phyloP scores from a whole-genome alignment of 2,797 vertebrate genomes.

The Poeciliopsis presidionis region DNA sequence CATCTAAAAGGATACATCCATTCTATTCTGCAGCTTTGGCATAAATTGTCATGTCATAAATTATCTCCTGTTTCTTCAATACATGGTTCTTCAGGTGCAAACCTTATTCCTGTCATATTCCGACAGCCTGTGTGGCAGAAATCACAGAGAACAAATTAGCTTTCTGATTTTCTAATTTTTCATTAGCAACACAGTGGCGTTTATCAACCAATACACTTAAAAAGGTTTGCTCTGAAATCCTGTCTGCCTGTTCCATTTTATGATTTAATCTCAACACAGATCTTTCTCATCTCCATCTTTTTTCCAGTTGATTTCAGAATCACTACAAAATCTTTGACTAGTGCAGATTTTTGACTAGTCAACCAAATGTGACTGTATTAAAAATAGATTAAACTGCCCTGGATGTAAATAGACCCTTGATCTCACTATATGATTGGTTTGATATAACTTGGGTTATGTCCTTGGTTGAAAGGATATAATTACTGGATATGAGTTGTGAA shows the following conservation, averaged over 20 bases:
- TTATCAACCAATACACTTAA: slow-evolving; percentile 42
- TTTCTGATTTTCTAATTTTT: slow-evolving; percentile 34
- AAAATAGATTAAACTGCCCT: neutral
- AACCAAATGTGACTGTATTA: no score
- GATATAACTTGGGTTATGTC: no score
- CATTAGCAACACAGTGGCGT: slow-evolving; percentile 42
- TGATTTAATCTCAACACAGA: slow-evolving; percentile 15
- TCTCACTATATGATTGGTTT: no score
- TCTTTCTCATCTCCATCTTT: slow-evolving; percentile 29
- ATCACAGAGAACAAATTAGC: slow-evolving; percentile 29
- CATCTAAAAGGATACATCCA: slow-evolving; percentile 7
- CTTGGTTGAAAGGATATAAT: no score
- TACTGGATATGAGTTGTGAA: no score
- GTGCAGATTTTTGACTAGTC: no score
- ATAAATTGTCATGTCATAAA: neutral
- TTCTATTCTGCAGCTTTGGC: slow-evolving; percentile 3
- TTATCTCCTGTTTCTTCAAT: neutral
- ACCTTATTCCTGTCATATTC: slow-evolving; percentile 12
- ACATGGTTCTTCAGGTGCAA: neutral
- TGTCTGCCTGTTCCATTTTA: slow-evolving; percentile 16
- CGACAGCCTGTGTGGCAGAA: slow-evolving; percentile 36
- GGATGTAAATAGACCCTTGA: neutral
- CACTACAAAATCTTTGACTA: slow-evolving; percentile 3
- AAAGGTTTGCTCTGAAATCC: slow-evolving; percentile 32
- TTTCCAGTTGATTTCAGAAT: slow-evolving; percentile 24